These are phyloP conservation scores for Abscondita cerata DNA, from an alignment of 2,888 invertebrate species.

Conservation along the genomic window DNA sequence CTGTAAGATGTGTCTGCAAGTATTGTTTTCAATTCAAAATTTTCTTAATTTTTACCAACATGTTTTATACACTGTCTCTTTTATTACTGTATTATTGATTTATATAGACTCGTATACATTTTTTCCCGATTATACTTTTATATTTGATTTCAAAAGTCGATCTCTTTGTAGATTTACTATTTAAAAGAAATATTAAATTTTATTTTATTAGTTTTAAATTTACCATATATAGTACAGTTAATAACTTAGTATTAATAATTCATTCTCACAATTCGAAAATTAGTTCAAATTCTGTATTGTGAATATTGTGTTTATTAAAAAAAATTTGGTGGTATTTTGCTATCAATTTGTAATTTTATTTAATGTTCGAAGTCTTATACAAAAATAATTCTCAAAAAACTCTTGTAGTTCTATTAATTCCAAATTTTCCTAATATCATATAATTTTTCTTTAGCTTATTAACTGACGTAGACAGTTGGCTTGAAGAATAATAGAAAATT, in stretches of 20 bases:
- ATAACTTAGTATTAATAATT: slow-evolving; percentile 51
- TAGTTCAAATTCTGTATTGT: slow-evolving; percentile 45
- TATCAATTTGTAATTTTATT: slow-evolving; percentile 37
- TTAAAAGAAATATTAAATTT: slow-evolving; percentile 29
- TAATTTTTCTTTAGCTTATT: too few relatives aligned
- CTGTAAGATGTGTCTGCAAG: slow-evolving; percentile 50
- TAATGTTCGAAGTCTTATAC: neutral
- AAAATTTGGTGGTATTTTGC: slow-evolving; percentile 53
- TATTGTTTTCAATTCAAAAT: slow-evolving; percentile 45
- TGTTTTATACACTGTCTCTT: slow-evolving; percentile 41
- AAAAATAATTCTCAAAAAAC: too few relatives aligned
- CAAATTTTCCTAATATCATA: too few relatives aligned
- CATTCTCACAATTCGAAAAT: slow-evolving; percentile 45
- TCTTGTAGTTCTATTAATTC: too few relatives aligned
- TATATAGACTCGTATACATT: slow-evolving; percentile 35
- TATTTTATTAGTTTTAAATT: slow-evolving; percentile 40
- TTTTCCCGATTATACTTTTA: slow-evolving; percentile 39
- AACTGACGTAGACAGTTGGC: too few relatives aligned
- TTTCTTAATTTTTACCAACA: slow-evolving; percentile 31
- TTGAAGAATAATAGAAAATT: too few relatives aligned
- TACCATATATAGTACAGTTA: slow-evolving; percentile 47
- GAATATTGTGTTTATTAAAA: slow-evolving; percentile 48
- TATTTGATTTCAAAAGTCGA: slow-evolving; percentile 32
- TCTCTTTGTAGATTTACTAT: slow-evolving; percentile 38
- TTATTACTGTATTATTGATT: slow-evolving; percentile 38